Evolutionary conservation across 2,797 vertebrate genomes (phyloP).

Genomic region (Discoglossus pictus): DNA sequence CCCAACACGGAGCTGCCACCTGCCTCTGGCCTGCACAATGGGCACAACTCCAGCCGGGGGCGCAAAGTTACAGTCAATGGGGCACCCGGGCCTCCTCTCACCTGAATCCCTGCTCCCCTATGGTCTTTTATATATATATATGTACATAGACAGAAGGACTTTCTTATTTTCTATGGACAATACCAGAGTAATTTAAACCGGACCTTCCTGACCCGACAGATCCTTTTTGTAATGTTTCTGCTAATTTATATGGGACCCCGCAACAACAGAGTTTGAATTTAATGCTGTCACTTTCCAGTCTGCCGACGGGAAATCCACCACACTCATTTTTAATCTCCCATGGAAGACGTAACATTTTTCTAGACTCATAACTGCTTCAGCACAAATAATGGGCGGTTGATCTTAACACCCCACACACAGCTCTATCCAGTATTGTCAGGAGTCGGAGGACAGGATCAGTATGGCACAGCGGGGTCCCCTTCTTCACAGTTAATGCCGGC

Average conservation of each 20-base stretch:
- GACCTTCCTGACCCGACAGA: conserved; percentile 16
- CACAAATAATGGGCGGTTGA: no score
- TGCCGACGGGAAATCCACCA: no score
- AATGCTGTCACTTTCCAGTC: background rate
- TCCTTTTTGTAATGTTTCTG: conserved; percentile 37
- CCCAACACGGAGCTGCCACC: conserved; percentile 66
- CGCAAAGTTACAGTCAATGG: conserved; percentile 90
- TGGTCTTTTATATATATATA: conserved; percentile 64
- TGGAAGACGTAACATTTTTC: background rate
- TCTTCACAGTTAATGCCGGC: background rate
- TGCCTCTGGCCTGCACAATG: conserved; percentile 61
- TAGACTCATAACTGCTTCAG: no score
- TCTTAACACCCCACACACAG: no score
- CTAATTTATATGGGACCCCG: conserved; percentile 41
- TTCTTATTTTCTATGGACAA: conserved; percentile 74
- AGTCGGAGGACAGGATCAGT: conserved; percentile 3
- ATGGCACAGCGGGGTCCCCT: conserved; percentile 29
- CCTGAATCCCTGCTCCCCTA: conserved; percentile 49
- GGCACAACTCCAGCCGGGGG: conserved; percentile 63
- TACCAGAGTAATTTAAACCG: conserved; percentile 70
- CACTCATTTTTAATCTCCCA: background rate
- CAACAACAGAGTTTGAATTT: background rate
- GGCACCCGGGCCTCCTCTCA: conserved; percentile 63
- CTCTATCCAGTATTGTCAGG: conserved; percentile 12
- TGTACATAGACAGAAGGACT: conserved; percentile 70